Evolutionary conservation across 2,797 vertebrate species (phyloP), one percentile per base, ranked within the genome.

Genomic region (Chloroceryle inda): DNA sequence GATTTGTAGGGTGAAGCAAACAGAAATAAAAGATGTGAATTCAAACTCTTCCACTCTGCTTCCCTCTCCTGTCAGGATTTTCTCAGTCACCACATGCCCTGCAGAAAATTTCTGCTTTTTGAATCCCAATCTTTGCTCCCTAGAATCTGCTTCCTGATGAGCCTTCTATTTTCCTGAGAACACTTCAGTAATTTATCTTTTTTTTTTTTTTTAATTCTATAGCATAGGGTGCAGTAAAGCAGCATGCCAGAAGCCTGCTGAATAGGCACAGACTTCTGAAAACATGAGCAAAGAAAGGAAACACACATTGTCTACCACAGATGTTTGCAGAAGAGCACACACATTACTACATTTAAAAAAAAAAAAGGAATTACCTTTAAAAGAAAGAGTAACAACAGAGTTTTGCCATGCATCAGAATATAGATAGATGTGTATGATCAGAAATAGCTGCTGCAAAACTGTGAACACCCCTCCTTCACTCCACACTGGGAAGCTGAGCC

Each of bases 401-500:
- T 59, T 90, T 66, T 72, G 8, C 13, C 9, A 4, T 49, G 52
- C 10, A 31, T 75, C 22, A 58, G 63, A 87, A 47, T 49, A 33
- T 8, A 52, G 19, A 16, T 44, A 37, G 64, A 26, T 29, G 8
- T 71, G 5, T 26, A 12, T 27, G 7, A 17, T 21, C 58, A 84
- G 29, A 91, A 92, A 49, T 13, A 67, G 10, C 20, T 79, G 18
- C 31, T 87, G 11, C 42, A 75, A n/a, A 72, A 59, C 11, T 49
- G 27, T 33, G 38, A 59, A 21, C 2, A 4, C 5, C 7, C 9
- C 1, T 4, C 21, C 15, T 88, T 50, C 18, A 23, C n/a, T 76
- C 13, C 3, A 31, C 2, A 1, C 16, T 1, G 1, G 17, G 3
- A 50, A 27, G 26, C 49, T 50, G 44, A 91, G 7, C 22, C 11